Evolutionary conservation across 2,113 vertebrate genomes (phyloP).

Genomic region (Synodontis membranacea): DNA sequence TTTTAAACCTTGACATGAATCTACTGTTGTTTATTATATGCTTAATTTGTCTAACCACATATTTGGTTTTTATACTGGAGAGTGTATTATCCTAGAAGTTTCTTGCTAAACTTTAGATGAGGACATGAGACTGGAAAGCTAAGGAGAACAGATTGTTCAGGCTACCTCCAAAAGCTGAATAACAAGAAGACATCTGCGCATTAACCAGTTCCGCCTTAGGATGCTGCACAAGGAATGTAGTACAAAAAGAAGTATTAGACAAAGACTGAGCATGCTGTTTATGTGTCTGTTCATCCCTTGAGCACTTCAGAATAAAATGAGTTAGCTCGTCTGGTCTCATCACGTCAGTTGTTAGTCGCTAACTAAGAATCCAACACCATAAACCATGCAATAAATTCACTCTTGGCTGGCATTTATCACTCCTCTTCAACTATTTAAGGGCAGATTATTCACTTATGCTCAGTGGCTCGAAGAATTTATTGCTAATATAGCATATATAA

Average conservation of each 20-base stretch:
- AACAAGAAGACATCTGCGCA: not conserved
- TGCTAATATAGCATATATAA: not conserved
- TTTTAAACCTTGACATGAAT: not conserved
- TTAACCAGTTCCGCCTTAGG: not conserved
- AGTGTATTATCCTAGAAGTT: not conserved
- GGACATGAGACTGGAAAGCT: not conserved
- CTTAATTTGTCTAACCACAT: not conserved
- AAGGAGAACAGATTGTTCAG: not conserved
- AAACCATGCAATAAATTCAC: not conserved
- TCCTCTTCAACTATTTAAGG: not conserved
- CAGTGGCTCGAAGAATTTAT: not conserved
- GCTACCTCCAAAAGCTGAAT: not conserved
- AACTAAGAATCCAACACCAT: not conserved
- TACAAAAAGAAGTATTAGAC: not conserved
- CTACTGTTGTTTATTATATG: not conserved
- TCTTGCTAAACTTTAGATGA: not conserved
- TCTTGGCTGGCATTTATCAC: not conserved
- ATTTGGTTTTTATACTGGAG: not conserved
- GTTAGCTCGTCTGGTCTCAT: not conserved
- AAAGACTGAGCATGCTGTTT: not conserved
- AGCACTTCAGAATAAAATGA: not conserved
- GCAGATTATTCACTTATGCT: not conserved
- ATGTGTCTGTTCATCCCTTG: not conserved
- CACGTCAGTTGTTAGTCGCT: not conserved
- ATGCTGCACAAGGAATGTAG: not conserved